These are phyloP conservation scores for Drosophila bunnanda DNA, from an alignment of 2,888 invertebrate genomes.

Conservation along the genomic window DNA sequence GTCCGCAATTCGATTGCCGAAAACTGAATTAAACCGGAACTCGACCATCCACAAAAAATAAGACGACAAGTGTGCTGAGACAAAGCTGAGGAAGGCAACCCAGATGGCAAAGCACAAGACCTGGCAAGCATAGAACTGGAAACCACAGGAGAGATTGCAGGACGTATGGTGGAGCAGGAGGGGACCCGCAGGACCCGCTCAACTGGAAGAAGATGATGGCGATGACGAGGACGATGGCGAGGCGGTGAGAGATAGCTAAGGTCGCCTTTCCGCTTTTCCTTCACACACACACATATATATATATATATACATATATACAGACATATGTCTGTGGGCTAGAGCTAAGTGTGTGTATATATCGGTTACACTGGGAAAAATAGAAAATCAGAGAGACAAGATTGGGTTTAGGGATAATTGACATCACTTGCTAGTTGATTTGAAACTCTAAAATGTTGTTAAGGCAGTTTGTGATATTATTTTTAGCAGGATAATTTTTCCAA, in stretches of 20 bases:
- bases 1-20: slow-evolving; percentile 70
- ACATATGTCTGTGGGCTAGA: slow-evolving; percentile 16
- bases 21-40: slow-evolving; percentile 67
- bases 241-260: slow-evolving; percentile 48
- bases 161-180: not conserved
- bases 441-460: too few relatives aligned
- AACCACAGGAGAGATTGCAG: slow-evolving; percentile 55
- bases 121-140: slow-evolving; percentile 9
- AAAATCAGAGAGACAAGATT: rapidly evolving
- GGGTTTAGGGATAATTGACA: not conserved
- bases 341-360: not conserved
- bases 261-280: slow-evolving; percentile 38
- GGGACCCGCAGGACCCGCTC: slow-evolving; percentile 66
- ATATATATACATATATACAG: too few relatives aligned
- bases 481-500: not conserved
- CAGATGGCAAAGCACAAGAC: slow-evolving; percentile 32
- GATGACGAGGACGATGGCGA: slow-evolving; percentile 51
- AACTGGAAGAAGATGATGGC: slow-evolving; percentile 69
- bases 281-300: not conserved
- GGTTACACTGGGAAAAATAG: not conserved
- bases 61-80: slow-evolving; percentile 27
- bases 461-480: rapidly evolving
- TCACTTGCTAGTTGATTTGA: rapidly evolving
- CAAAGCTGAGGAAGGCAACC: slow-evolving; percentile 41
- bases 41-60: slow-evolving; percentile 35